phyloP scores from a whole-genome alignment of 37 sponge, comb jelly and placozoan genomes.

The Haliclona indistincta region DNA sequence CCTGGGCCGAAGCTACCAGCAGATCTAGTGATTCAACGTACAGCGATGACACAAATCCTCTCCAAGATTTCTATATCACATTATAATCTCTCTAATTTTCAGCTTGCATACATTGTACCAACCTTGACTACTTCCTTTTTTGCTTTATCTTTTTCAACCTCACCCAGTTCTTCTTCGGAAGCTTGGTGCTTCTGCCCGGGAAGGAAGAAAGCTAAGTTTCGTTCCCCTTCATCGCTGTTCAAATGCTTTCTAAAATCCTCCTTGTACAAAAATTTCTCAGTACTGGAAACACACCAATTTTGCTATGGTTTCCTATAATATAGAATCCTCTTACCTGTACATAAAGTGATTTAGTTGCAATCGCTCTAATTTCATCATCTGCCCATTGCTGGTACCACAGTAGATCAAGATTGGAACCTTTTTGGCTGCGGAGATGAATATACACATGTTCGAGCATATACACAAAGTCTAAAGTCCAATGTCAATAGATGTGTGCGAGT shows the following conservation, averaged over 20 bases:
- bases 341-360: slow-evolving; percentile 73
- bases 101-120: neutral
- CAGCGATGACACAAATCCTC: slow-evolving; percentile 49
- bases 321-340: slow-evolving; percentile 71
- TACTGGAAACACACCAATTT: neutral
- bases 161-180: neutral
- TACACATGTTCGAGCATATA: neutral
- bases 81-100: neutral
- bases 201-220: slow-evolving; percentile 20
- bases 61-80: slow-evolving; percentile 18
- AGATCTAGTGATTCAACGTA: slow-evolving; percentile 68
- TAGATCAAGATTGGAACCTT: slow-evolving; percentile 80
- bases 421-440: slow-evolving; percentile 33
- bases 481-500: no score
- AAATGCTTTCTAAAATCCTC: slow-evolving; percentile 18
- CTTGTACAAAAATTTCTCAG: slow-evolving; percentile 37
- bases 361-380: slow-evolving; percentile 73
- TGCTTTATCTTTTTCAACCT: slow-evolving; percentile 6
- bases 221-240: slow-evolving; percentile 22
- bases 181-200: neutral
- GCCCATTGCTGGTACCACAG: slow-evolving; percentile 59
- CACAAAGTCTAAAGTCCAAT: neutral
- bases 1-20: slow-evolving; percentile 54
- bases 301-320: no score
- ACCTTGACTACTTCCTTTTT: slow-evolving; percentile 27